Base-by-base conservation (phyloP, 2,888 invertebrate genomes). In the Heliconius hortense region DNA sequence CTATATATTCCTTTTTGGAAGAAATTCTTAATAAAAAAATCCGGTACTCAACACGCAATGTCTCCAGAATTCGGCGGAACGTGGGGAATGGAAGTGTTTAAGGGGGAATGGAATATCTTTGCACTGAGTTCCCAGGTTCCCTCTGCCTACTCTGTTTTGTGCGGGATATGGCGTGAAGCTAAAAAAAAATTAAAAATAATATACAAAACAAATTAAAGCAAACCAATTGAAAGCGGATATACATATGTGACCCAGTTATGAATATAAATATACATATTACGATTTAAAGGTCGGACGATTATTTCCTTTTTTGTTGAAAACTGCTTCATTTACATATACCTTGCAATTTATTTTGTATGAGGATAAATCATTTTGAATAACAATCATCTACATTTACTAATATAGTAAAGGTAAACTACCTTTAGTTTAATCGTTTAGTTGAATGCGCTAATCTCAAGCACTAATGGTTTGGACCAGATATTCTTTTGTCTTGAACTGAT, bases 211-310 rank as follows among this genome's bases (percentile, higher is more conserved):
- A 64, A 64, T 64, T 35, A n/a, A 5, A 64, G 13, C 5, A 24
- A 48, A 48, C 28, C 18, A 48, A 18, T 67, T 39, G 21, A 67
- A 53, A 10, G 13, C 53, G 21, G 24, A 64, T 64, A 31, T 15
- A 67, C 7, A 13, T 53, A 53, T 21, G 21, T 53, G 53, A 68
- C 53, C 68, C 26, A 68, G 53, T 31, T 68, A 53, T 31, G 21
- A 68, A 31, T 68, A 28, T 68, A 53, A 68, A 53, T 53, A 31
- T 64, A 24, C 10, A 35, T 64, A 53, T 48, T 28, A 28, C 15
- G 26, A 28, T 68, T 68, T 53, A 7, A n/a, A 68, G 53, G 68
- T 31, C 35, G n/a, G 11, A 24, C 35, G n/a, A 64, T 53, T 53
- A n/a, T 53, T 11, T 56, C 53, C 31, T 31, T 53, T 69, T 69